Evolutionary conservation across 2,888 invertebrate genomes (phyloP).

Genomic region (Orthosia cruda): DNA sequence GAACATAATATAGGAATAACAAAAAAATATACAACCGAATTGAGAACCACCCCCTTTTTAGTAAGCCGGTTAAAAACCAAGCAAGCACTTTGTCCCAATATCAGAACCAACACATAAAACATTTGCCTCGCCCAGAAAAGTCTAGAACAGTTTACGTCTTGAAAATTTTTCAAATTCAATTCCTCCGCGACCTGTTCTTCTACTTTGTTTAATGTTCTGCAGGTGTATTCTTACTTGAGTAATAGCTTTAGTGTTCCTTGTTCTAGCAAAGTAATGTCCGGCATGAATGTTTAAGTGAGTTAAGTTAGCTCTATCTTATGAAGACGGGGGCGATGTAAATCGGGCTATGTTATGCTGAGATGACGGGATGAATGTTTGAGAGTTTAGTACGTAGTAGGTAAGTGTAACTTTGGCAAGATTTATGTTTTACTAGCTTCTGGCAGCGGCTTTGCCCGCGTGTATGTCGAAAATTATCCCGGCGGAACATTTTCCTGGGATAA

Average conservation of each 20-base stretch:
- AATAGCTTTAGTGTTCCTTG: slow-evolving; percentile 74
- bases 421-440: neutral
- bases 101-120: neutral
- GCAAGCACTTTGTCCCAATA: neutral
- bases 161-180: slow-evolving; percentile 77
- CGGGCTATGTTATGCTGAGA: slow-evolving; percentile 55
- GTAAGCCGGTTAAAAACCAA: neutral
- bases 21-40: too few relatives aligned
- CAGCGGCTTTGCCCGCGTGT: too few relatives aligned
- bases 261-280: slow-evolving; percentile 70
- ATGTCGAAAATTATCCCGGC: too few relatives aligned
- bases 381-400: slow-evolving; percentile 10
- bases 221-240: slow-evolving; percentile 75
- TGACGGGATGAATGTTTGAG: slow-evolving; percentile 41
- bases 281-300: slow-evolving; percentile 63
- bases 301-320: slow-evolving; percentile 56
- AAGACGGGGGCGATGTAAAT: slow-evolving; percentile 68
- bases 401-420: slow-evolving; percentile 14
- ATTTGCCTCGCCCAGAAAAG: slow-evolving; percentile 27
- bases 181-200: slow-evolving; percentile 69
- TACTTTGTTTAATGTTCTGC: slow-evolving; percentile 76
- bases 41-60: too few relatives aligned
- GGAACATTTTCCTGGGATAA: too few relatives aligned
- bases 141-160: slow-evolving; percentile 62
- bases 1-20: too few relatives aligned